Base-by-base conservation (phyloP, 1,140 invertebrate genomes). In the Cataglyphis hispanica region DNA sequence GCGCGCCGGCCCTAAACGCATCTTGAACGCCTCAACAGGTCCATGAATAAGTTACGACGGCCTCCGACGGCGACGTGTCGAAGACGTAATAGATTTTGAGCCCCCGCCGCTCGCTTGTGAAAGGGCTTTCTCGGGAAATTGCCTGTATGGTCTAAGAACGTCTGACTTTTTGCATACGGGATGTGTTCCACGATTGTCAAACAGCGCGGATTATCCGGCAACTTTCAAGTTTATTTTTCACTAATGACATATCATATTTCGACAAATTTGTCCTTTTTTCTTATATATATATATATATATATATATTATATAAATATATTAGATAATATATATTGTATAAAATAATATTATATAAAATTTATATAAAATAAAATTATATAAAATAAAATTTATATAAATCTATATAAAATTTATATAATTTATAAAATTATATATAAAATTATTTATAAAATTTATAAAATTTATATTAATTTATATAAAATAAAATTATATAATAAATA, bases 1-100 rank as follows among this genome's bases (percentile, higher is more conserved):
- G 67, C 64, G 80, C 84, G 60, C 60, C 76, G 25, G 87, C 87
- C 91, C 94, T 95, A 95, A 95, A 94, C 91, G 93, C 91, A 94
- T 94, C 94, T 93, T 91, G 91, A 91, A 93, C 93, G 94, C 94
- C 92, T 95, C 95, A 95, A 95, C 95, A 94, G 94, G 94, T 95
- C 92, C 93, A 95, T 95, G 94, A 95, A 95, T 95, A 95, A 95
- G 92, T 95, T 95, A 94, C 87, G 87, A 94, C 87, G 87, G 87
- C 86, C 89, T 8, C 78, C 89, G 34, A 86, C 88, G 13, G 75
- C 88, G 75, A 85, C 89, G 88, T 87, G 89, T 90, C 88, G 88
- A 86, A 90, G 86, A 90, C 87, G 88, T 93, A 93, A 93, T 93
- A 92, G 91, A 93, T 93, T 93, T 93, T 90, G 37, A 84, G 25